A percentile compares a stretch with the other conserved stretches of the same genome.
These are phyloP conservation scores for Aviceda subcristata DNA, from an alignment of 2,113 vertebrate genomes.

Conservation along the genomic window DNA sequence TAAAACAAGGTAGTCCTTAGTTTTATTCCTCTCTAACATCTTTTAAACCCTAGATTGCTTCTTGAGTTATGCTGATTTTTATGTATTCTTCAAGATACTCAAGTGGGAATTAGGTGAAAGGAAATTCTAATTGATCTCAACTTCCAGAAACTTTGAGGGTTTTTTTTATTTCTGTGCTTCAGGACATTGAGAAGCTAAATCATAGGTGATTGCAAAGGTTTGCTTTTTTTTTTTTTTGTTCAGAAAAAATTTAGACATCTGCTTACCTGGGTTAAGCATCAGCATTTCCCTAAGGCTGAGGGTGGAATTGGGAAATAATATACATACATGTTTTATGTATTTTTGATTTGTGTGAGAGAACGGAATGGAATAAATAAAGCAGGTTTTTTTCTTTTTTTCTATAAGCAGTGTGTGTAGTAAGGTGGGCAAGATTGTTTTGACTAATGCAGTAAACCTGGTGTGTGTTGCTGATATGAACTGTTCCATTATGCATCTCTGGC, in stretches of 20 bases:
- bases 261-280: background rate
- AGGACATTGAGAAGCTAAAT: slow-evolving; percentile 30
- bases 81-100: slow-evolving; percentile 51
- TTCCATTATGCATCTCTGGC: background rate
- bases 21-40: background rate
- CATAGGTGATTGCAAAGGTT: slow-evolving; percentile 48
- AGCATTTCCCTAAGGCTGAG: background rate
- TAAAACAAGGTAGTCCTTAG: background rate
- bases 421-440: background rate
- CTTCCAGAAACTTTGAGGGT: background rate
- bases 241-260: background rate
- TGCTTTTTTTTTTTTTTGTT: slow-evolving; percentile 15
- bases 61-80: slow-evolving; percentile 59
- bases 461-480: background rate
- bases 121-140: slow-evolving; percentile 61
- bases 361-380: background rate
- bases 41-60: slow-evolving; percentile 45
- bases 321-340: background rate
- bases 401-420: background rate
- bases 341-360: background rate
- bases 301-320: slow-evolving; percentile 21
- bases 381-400: background rate
- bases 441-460: background rate
- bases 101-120: slow-evolving; percentile 59
- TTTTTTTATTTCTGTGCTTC: slow-evolving; percentile 56